Evolutionary conservation across 2,797 vertebrate genomes (phyloP).

Genomic region (Danio aesculapii): DNA sequence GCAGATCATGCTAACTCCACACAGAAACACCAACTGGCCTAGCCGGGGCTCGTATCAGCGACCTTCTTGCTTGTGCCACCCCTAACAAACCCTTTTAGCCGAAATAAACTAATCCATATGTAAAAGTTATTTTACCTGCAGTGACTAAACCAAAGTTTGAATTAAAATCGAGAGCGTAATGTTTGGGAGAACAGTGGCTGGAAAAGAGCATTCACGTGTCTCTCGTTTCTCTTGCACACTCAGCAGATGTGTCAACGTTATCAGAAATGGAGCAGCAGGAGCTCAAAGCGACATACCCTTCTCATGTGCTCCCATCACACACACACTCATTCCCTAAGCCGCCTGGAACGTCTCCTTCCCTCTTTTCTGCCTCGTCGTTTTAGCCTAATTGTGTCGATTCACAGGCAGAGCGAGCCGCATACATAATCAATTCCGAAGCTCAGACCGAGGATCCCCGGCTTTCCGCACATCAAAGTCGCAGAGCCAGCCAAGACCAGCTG

Average conservation of each 20-base stretch:
- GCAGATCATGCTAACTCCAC: too few species aligned
- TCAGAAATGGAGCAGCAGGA: slow-evolving; percentile 32
- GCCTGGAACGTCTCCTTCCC: slow-evolving; percentile 17
- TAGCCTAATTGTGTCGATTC: slow-evolving; percentile 56
- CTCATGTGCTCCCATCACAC: slow-evolving; percentile 28
- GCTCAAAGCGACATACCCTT: slow-evolving; percentile 29
- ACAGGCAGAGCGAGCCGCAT: slow-evolving; percentile 40
- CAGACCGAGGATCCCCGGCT: slow-evolving; percentile 47
- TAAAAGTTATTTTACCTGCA: neutral
- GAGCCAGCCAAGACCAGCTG: slow-evolving; percentile 45
- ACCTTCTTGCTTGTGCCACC: too few species aligned
- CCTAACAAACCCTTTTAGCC: neutral
- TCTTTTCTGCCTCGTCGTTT: slow-evolving; percentile 47
- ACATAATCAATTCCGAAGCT: slow-evolving; percentile 58
- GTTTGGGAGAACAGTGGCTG: neutral
- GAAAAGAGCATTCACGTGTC: neutral
- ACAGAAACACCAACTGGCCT: too few species aligned
- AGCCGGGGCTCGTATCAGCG: too few species aligned
- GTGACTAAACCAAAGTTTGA: neutral
- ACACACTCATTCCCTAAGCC: slow-evolving; percentile 18
- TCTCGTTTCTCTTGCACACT: slow-evolving; percentile 6
- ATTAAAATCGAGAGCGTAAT: neutral
- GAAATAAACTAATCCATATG: neutral
- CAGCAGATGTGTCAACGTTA: slow-evolving; percentile 45
- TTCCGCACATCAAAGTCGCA: slow-evolving; percentile 60